Conservation (phyloP, 2,113 vertebrate genomes). For the Hylia prasina region DNA sequence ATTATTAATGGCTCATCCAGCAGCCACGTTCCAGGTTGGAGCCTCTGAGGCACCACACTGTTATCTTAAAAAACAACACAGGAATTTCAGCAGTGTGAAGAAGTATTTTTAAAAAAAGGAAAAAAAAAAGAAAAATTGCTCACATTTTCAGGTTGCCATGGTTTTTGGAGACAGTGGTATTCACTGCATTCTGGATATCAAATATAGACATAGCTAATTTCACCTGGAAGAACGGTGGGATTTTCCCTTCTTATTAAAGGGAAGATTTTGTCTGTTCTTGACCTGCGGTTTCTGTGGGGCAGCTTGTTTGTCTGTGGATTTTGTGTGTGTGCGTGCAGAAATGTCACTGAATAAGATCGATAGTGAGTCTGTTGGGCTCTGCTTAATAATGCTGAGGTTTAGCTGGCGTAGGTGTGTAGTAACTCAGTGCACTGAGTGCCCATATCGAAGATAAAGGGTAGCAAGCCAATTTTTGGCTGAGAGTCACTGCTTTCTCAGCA, state of each 20-base stretch:
- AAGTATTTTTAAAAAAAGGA: too few relatives aligned
- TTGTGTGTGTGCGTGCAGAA: neutral
- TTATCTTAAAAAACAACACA: neutral
- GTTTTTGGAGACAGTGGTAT: neutral
- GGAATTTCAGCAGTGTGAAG: neutral
- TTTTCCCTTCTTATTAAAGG: neutral
- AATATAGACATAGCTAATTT: neutral
- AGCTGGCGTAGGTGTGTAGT: neutral
- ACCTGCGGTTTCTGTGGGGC: neutral
- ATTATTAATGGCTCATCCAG: neutral
- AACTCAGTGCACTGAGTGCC: neutral
- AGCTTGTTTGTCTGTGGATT: neutral
- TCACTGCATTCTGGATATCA: neutral
- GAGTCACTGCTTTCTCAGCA: neutral
- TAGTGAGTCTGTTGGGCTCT: neutral
- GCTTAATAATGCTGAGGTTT: neutral
- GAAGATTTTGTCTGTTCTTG: neutral
- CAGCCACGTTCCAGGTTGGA: neutral
- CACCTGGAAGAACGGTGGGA: neutral
- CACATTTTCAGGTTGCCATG: constrained; percentile 24
- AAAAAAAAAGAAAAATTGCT: neutral
- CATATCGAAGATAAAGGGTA: neutral
- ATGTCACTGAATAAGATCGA: neutral
- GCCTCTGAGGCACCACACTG: neutral
- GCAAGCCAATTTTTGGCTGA: neutral